Conservation (phyloP, 2,888 invertebrate genomes). For the Parnassius smintheus region DNA sequence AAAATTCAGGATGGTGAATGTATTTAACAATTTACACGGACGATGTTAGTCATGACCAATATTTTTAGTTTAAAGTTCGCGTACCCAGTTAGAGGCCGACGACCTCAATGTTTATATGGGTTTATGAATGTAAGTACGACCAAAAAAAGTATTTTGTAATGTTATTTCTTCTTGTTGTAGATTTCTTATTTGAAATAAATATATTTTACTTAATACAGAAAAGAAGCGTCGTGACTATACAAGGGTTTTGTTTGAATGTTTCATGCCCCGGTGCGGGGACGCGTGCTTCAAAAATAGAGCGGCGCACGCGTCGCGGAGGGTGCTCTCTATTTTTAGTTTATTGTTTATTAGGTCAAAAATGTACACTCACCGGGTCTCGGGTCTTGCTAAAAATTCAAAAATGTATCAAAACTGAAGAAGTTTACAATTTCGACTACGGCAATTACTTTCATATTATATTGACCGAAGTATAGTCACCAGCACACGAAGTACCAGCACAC, state of each 20-base stretch:
- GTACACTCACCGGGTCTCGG: constrained; percentile 31
- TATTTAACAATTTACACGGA: constrained; percentile 57
- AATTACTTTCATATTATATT: too few relatives aligned
- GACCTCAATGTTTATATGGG: constrained; percentile 30
- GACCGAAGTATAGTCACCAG: too few relatives aligned
- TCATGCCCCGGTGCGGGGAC: constrained; percentile 49
- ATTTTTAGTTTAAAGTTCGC: constrained; percentile 65
- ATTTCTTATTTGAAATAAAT: constrained; percentile 5
- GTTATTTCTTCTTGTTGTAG: not conserved
- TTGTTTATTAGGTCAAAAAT: constrained; percentile 39
- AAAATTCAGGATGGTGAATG: constrained; percentile 62
- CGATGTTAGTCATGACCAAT: constrained; percentile 70
- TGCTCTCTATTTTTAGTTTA: constrained; percentile 58
- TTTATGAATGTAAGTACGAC: constrained; percentile 19
- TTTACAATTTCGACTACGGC: too few relatives aligned
- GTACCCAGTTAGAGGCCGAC: constrained; percentile 38
- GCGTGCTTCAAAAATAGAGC: constrained; percentile 58
- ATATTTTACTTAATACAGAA: constrained; percentile 3
- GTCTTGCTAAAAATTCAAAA: not conserved
- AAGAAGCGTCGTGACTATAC: constrained; percentile 31
- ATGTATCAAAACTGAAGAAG: too few relatives aligned
- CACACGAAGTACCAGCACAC: too few relatives aligned
- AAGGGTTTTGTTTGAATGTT: constrained; percentile 48
- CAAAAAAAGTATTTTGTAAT: not conserved
- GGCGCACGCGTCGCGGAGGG: constrained; percentile 59